These are phyloP conservation scores for Bucco capensis DNA, from an alignment of 2,113 vertebrate genomes.

Conservation along the genomic window DNA sequence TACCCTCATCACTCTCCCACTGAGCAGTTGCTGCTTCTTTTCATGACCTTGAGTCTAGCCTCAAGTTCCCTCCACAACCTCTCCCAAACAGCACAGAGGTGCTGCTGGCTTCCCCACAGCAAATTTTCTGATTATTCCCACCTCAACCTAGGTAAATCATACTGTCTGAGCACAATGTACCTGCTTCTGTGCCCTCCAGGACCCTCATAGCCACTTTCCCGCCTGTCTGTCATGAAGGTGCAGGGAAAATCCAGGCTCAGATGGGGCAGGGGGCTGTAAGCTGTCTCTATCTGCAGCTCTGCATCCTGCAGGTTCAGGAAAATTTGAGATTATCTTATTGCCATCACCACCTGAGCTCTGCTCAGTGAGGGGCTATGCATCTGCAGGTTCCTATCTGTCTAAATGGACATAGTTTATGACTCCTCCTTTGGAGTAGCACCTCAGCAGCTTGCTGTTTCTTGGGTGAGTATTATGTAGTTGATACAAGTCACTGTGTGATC, in stretches of 20 bases:
- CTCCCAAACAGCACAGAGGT: not conserved
- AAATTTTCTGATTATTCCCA: not conserved
- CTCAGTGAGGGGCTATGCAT: not conserved
- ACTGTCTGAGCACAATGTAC: not conserved
- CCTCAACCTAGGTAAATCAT: not conserved
- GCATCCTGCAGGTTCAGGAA: not conserved
- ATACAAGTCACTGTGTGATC: not conserved
- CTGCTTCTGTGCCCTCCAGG: not conserved
- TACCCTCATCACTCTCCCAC: not conserved
- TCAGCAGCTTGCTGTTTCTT: not conserved
- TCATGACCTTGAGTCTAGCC: not conserved
- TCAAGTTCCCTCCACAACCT: not conserved
- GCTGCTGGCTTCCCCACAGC: not conserved
- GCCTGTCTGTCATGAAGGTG: accelerated
- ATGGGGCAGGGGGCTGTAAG: not conserved
- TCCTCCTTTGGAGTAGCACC: not conserved
- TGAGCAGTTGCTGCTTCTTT: not conserved
- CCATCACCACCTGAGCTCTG: not conserved
- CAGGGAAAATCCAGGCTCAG: not conserved
- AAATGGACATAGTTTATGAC: not conserved
- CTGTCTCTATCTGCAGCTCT: not conserved
- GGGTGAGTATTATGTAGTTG: accelerated
- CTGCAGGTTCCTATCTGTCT: not conserved
- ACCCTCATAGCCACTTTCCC: not conserved
- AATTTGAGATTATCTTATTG: not conserved